Evolutionary conservation across 2,113 vertebrate genomes (phyloP).

Genomic region (Vireo altiloquus): DNA sequence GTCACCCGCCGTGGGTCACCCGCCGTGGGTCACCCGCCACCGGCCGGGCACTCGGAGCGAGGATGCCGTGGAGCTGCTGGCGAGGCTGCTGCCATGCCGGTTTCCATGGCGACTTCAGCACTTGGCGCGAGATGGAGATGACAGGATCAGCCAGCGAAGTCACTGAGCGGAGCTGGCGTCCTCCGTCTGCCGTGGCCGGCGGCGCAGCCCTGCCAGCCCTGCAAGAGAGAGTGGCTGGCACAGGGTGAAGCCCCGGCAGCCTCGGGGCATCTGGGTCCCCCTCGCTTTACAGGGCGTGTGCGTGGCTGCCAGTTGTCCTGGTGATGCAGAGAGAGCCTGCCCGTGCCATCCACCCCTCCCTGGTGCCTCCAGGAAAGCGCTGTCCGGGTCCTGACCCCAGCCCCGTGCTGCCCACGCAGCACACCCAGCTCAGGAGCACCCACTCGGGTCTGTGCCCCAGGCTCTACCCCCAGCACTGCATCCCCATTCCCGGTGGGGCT

Average conservation of each 20-base stretch:
- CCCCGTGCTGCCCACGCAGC: fast-evolving
- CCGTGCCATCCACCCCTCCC: fast-evolving
- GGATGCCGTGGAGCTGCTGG: background rate
- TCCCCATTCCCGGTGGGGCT: background rate
- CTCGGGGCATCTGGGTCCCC: slow-evolving; percentile 22
- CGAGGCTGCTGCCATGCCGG: slow-evolving; percentile 1
- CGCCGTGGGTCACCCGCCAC: background rate
- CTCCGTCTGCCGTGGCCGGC: background rate
- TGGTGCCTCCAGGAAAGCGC: background rate
- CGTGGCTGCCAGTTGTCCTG: background rate
- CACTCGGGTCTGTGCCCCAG: background rate
- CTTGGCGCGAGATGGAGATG: slow-evolving; percentile 52
- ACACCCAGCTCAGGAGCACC: background rate
- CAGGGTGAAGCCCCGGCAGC: background rate
- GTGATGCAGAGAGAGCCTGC: background rate
- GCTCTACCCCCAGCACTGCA: fast-evolving
- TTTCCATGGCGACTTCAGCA: slow-evolving; percentile 67
- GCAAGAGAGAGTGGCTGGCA: background rate
- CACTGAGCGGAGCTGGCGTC: slow-evolving; percentile 24
- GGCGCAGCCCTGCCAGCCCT: background rate
- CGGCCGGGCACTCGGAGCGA: fast-evolving
- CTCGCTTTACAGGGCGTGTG: fast-evolving
- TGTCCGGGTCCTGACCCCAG: background rate
- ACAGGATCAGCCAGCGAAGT: slow-evolving; percentile 51
- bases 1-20: background rate